Percentiles rank a stretch among this genome's conserved stretches.
Evolutionary conservation across 2,113 vertebrate species (phyloP).

Genomic region (Solea senegalensis): DNA sequence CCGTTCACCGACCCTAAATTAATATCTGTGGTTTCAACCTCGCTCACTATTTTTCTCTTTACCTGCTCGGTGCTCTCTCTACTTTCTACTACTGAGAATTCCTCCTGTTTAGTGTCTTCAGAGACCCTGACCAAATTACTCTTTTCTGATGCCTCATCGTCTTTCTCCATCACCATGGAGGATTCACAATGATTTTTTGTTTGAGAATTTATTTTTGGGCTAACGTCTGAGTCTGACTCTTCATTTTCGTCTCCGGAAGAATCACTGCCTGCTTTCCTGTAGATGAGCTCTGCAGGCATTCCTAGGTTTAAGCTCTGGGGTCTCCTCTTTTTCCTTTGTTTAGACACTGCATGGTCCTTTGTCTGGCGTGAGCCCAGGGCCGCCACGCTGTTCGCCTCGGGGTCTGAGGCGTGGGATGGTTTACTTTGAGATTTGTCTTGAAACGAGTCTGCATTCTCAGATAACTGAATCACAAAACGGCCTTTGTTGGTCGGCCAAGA

Average conservation of each 20-base stretch:
- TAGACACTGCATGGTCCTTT: slow-evolving; percentile 53
- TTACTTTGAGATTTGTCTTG: slow-evolving; percentile 63
- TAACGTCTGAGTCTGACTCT: slow-evolving; percentile 66
- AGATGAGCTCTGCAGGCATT: slow-evolving; percentile 70
- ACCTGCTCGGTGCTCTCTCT: slow-evolving; percentile 44
- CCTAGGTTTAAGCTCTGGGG: slow-evolving; percentile 81
- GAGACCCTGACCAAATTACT: slow-evolving; percentile 25
- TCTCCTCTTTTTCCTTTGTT: slow-evolving; percentile 73
- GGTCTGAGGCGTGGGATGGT: slow-evolving; percentile 36
- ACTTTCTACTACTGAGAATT: slow-evolving; percentile 29
- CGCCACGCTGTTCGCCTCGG: slow-evolving; percentile 37
- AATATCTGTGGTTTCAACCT: slow-evolving; percentile 39
- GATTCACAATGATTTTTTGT: slow-evolving; percentile 45
- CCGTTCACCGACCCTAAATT: slow-evolving; percentile 67
- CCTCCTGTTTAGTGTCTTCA: slow-evolving; percentile 58
- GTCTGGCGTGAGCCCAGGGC: slow-evolving; percentile 24
- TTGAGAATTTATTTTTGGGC: slow-evolving; percentile 29
- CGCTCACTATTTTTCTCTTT: slow-evolving; percentile 42
- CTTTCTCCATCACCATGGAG: slow-evolving; percentile 36
- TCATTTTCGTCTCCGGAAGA: slow-evolving; percentile 71
- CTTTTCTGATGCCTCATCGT: slow-evolving; percentile 45
- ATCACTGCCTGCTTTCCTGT: slow-evolving; percentile 62
- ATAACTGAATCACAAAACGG: slow-evolving; percentile 59
- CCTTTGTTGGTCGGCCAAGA: slow-evolving; percentile 44
- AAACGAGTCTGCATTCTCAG: slow-evolving; percentile 53